Evolutionary conservation across 2,888 invertebrate genomes (phyloP), one percentile per base, ranked within the genome.

Genomic region (Ornithoptera priamus): DNA sequence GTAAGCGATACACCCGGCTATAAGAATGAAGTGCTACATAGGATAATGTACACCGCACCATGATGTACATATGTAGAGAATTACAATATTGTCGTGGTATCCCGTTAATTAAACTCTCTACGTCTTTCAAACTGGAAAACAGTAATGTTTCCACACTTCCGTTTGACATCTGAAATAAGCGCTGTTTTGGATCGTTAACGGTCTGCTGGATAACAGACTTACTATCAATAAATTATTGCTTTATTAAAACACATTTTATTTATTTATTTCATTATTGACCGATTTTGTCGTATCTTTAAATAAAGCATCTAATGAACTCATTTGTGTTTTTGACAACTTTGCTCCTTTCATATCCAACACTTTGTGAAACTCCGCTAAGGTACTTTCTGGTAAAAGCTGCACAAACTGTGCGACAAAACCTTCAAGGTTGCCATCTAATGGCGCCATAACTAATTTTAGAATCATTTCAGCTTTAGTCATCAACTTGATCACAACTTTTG

Each of bases 401-500:
- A 96, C 94, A 80, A 97, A 98, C 83, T 99, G 99, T 62, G 96
- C 96, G 0, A 98, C 96, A 81, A 99, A 97, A 0, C 95, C 95
- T 61, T 96, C 95, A 0, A 95, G 88, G 7, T 85, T 84, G 0
- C 84, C 85, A 75, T 98, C 97, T 22, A 96, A 92, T 0, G 98
- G 98, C 1, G 98, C 97, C 99, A 99, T 99, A 0, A 99, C 98
- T 46, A 99, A 94, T 92, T 99, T 99, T n/a, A 99, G 92, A 57
- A 99, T 97, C 98, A 99, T 99, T 88, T 99, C 99, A 0, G 99
- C 99, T 81, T 97, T 97, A 0, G 97, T 98, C 98, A 99, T 99
- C 53, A 99, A 94, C 89, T 96, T 96, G 0, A 96, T 95, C 0
- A 97, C 97, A 42, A 96, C 96, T 82, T 96, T 96, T 0, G 96